These are phyloP conservation scores for Mnemiopsis leidyi DNA, from an alignment of 37 sponge, comb jelly and placozoan species.

Conservation along the genomic window DNA sequence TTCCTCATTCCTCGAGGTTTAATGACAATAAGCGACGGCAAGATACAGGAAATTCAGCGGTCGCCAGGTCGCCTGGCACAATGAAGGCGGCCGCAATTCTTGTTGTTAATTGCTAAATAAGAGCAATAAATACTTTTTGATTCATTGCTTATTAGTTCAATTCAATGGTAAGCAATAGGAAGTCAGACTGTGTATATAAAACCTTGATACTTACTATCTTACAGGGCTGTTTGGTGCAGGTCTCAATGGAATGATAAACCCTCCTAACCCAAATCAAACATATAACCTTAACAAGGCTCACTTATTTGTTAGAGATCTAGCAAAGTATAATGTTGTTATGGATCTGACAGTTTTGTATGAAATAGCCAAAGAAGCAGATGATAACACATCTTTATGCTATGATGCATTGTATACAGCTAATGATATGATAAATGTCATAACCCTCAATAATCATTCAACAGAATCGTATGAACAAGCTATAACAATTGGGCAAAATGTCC, in stretches of 20 bases:
- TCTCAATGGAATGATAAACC: slow-evolving; percentile 72
- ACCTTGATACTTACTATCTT: too few species aligned
- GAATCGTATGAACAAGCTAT: slow-evolving; percentile 44
- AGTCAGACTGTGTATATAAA: too few species aligned
- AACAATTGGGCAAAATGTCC: neutral
- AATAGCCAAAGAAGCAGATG: slow-evolving; percentile 66
- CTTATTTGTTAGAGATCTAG: slow-evolving; percentile 69
- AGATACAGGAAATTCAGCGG: too few species aligned
- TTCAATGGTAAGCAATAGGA: too few species aligned
- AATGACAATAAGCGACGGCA: too few species aligned
- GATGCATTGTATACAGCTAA: slow-evolving; percentile 76
- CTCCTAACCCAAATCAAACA: slow-evolving; percentile 67
- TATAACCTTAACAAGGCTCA: slow-evolving; percentile 67
- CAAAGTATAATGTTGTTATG: slow-evolving; percentile 67
- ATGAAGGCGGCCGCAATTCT: too few species aligned
- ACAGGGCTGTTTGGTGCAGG: slow-evolving; percentile 79
- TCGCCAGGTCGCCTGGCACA: too few species aligned
- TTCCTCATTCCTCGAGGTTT: too few species aligned
- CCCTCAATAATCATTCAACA: neutral
- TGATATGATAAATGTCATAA: slow-evolving; percentile 70
- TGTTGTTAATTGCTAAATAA: too few species aligned
- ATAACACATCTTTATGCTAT: slow-evolving; percentile 67
- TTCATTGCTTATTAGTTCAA: too few species aligned
- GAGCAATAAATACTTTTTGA: too few species aligned
- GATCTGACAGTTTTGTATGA: slow-evolving; percentile 72